Evolutionary conservation across 2,797 vertebrate species (phyloP).

Genomic region (Australoheros facetus): DNA sequence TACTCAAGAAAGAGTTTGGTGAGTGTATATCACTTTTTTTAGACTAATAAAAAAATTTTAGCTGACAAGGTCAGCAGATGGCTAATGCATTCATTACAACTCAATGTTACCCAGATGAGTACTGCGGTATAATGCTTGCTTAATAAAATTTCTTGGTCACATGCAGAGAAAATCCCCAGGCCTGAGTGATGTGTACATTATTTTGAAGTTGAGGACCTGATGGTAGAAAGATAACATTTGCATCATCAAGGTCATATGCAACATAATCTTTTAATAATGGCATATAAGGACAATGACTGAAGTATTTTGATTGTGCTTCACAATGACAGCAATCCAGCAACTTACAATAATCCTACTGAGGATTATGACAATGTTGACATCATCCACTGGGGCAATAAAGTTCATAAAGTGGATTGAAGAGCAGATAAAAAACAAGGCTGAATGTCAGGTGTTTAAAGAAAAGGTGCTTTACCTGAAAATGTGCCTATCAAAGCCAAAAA

Average conservation of each 20-base stretch:
- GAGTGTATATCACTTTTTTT: not conserved
- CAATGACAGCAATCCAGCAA: not conserved
- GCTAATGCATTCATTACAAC: conserved; percentile 18
- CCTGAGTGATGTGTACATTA: conserved; percentile 15
- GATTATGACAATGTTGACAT: not conserved
- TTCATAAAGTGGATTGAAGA: not conserved
- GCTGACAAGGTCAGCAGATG: conserved; percentile 31
- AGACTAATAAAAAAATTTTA: not conserved
- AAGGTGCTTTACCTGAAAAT: not conserved
- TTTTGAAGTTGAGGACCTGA: conserved; percentile 27
- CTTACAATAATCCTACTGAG: not conserved
- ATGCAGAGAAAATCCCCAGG: not conserved
- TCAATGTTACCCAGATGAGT: conserved; percentile 21
- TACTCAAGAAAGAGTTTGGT: not conserved
- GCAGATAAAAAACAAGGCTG: not conserved
- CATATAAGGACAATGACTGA: not conserved
- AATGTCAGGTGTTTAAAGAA: not conserved
- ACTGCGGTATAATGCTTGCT: conserved; percentile 15
- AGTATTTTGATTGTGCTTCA: not conserved
- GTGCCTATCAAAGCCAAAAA: not conserved
- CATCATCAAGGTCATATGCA: conserved; percentile 34
- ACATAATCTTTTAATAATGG: conserved; percentile 15
- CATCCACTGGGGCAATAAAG: not conserved
- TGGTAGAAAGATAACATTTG: conserved; percentile 28
- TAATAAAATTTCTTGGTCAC: conserved; percentile 21